These are phyloP conservation scores for western clawed frog (Xenopus tropicalis) DNA, from an alignment of 2,113 vertebrate species.

Conservation along the genomic window UCB_Xtro_10.0 CM004444.2:114995001-114995500, in stretches of 20 bases:
- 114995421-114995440: slow-evolving; percentile 83
- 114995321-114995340: slow-evolving; percentile 58
- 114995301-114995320: slow-evolving; percentile 72
- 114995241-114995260: slow-evolving; percentile 66
- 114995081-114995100: slow-evolving; percentile 71
- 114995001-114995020: slow-evolving; percentile 51
- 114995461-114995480: slow-evolving; percentile 62
- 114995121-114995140: slow-evolving; percentile 48
- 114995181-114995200: slow-evolving; percentile 80
- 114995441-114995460: slow-evolving; percentile 76
- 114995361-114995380: slow-evolving; percentile 77
- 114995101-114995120: slow-evolving; percentile 55
- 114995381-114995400: slow-evolving; percentile 85
- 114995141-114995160: slow-evolving; percentile 56
- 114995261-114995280: slow-evolving; percentile 67
- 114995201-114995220: slow-evolving; percentile 77
- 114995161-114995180: slow-evolving; percentile 73
- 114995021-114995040: slow-evolving; percentile 63
- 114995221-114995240: slow-evolving; percentile 68
- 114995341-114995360: slow-evolving; percentile 67
- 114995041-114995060: slow-evolving; percentile 67
- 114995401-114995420: slow-evolving; percentile 88
- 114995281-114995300: slow-evolving; percentile 72
- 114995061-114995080: slow-evolving; percentile 69
- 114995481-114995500: slow-evolving; percentile 83